Evolutionary conservation across 2,113 vertebrate species (phyloP), one percentile per base, ranked within the genome.

Genomic region (Mus spicilegus): DNA sequence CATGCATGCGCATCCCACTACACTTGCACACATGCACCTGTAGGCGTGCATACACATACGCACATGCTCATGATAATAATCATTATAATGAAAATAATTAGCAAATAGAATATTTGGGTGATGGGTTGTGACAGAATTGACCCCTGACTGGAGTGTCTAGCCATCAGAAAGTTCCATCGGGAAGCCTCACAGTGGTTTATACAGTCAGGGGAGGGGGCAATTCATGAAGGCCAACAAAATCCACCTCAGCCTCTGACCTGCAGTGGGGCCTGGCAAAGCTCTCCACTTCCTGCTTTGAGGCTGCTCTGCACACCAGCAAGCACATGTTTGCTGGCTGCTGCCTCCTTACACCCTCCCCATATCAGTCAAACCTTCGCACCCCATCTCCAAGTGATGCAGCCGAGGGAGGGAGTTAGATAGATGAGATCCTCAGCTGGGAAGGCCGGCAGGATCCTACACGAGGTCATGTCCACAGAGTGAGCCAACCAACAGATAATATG

Each of bases 361-460:
- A 0, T 28, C 24, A 14, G 11, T 8, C 54, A 3, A 28, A 39
- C 22, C 5, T 11, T 39, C 22, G 1, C 3, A 24, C 63, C 17
- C 13, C 28, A n/a, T 36, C 39, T 46, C 36, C 12, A 5, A 7
- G 26, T 5, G 9, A 19, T 0, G 16, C 33, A 3, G 20, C 8
- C n/a, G 54, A 70, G 22, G 51, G 77, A 82, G 1, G 13, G 46
- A 9, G 14, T 9, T 28, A 3, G 51, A 24, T 5, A 1, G 42
- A 36, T 28, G 7, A 49, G 80, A 5, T 2, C 39, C 36, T 46
- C 17, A 2, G 54, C 75, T 3, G 28, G 10, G n/a, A 24, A 24
- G 0, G 46, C 49, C 36, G 49, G 81, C 54, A 2, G n/a, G 63
- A 1, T n/a, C 65, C 24, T 51, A 9, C 49, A 58, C 39, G 42